A percentile compares a stretch with the other conserved stretches of the same genome.
phyloP scores from a whole-genome alignment of 1,140 invertebrate genomes.

The Metopolophium dirhodum region DNA sequence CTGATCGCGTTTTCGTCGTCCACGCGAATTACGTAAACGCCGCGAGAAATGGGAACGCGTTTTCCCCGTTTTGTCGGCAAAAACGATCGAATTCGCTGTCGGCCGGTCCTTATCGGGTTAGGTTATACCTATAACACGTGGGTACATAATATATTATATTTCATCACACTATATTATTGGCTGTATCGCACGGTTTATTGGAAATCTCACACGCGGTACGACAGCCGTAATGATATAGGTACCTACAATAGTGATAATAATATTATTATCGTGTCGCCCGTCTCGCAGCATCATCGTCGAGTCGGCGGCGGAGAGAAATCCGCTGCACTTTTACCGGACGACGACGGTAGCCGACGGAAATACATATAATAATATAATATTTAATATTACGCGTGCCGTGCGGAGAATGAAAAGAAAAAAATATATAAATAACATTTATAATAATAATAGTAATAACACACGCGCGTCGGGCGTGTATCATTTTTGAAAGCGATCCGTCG shows the following conservation, averaged over 20 bases:
- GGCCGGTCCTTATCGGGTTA: background rate
- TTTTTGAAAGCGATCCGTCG: background rate
- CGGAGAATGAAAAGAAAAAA: background rate
- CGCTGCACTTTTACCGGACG: background rate
- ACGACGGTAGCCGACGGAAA: background rate
- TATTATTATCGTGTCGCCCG: background rate
- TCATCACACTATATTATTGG: background rate
- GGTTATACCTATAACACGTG: no score
- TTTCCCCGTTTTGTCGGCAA: background rate
- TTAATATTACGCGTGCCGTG: background rate
- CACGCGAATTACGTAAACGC: background rate
- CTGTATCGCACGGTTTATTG: background rate
- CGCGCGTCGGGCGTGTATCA: background rate
- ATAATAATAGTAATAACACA: background rate
- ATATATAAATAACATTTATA: background rate
- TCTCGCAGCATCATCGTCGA: background rate
- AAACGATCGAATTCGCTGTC: background rate
- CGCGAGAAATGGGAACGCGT: background rate
- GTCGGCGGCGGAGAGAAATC: background rate
- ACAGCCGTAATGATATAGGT: background rate
- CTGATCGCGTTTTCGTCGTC: background rate
- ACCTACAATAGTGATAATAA: no score
- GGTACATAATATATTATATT: no score
- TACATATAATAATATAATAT: background rate
- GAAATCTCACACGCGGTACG: background rate